phyloP scores from a whole-genome alignment of 2,113 vertebrate species.

The Parotia lawesii region DNA sequence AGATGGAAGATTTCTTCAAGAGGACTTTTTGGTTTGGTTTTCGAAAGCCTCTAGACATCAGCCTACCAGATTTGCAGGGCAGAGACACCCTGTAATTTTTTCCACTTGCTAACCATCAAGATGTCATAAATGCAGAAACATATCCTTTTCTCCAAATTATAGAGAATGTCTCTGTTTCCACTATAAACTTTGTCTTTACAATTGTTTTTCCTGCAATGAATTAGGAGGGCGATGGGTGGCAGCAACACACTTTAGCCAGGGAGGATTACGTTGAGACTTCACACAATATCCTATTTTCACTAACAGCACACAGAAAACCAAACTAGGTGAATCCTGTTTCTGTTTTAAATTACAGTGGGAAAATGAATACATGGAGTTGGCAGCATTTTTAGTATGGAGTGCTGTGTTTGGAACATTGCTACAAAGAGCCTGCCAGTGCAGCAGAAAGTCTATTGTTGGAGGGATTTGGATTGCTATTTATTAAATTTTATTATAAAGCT shows the following conservation, averaged over 20 bases:
- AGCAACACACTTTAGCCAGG: slow-evolving; percentile 37
- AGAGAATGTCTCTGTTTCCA: slow-evolving; percentile 34
- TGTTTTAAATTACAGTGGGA: slow-evolving; percentile 49
- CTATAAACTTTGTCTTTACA: slow-evolving; percentile 6
- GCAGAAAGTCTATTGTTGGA: slow-evolving; percentile 57
- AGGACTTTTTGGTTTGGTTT: not conserved
- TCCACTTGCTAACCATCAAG: slow-evolving; percentile 6
- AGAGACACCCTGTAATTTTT: slow-evolving; percentile 44
- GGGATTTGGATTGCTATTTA: slow-evolving; percentile 39
- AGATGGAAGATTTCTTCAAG: not conserved
- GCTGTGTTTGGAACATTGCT: slow-evolving; percentile 45
- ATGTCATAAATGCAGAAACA: slow-evolving; percentile 34
- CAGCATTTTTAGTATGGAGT: not conserved
- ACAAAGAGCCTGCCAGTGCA: slow-evolving; percentile 48
- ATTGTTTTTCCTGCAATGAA: slow-evolving; percentile 33
- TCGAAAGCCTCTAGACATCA: not conserved
- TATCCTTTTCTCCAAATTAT: slow-evolving; percentile 55
- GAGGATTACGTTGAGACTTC: not conserved
- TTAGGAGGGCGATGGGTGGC: slow-evolving; percentile 55
- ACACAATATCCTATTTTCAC: slow-evolving; percentile 37
- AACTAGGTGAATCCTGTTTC: slow-evolving; percentile 43
- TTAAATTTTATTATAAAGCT: slow-evolving; percentile 28
- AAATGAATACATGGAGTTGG: slow-evolving; percentile 49
- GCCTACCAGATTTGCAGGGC: not conserved
- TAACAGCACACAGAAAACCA: not conserved